Percentiles rank a stretch among this genome's conserved stretches.
These are phyloP conservation scores for Rattus rattus DNA, from an alignment of 2,113 vertebrate genomes.

Conservation along the genomic window DNA sequence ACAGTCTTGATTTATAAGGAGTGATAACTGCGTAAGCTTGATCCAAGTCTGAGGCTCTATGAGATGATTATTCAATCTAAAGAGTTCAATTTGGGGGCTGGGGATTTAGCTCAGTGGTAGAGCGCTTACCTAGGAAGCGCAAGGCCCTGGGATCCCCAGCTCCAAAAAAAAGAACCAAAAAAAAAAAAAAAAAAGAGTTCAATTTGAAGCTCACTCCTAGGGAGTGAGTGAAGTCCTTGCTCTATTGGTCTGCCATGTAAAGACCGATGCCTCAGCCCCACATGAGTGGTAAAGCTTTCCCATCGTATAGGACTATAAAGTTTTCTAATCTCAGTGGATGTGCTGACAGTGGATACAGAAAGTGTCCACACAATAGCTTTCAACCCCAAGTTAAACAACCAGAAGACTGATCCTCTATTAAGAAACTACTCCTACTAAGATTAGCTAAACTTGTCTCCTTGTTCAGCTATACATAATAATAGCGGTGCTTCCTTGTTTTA, in stretches of 20 bases:
- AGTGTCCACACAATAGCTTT: background rate
- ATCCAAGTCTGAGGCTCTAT: background rate
- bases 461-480: background rate
- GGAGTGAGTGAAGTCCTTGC: background rate
- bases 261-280: background rate
- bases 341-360: background rate
- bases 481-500: background rate
- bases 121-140: too few species aligned
- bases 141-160: too few species aligned
- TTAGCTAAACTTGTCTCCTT: background rate
- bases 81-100: too few species aligned
- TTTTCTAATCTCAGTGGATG: background rate
- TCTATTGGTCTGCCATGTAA: background rate
- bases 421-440: background rate
- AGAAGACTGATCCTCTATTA: background rate
- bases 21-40: background rate
- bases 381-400: too few species aligned
- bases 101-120: too few species aligned
- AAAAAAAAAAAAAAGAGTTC: too few species aligned
- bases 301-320: background rate
- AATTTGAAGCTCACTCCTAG: too few species aligned
- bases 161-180: too few species aligned
- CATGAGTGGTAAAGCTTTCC: background rate
- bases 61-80: background rate
- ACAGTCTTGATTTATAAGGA: conserved; percentile 20